A percentile compares a stretch with the other conserved stretches of the same genome.
These are phyloP conservation scores for Lasioglossum malachurum DNA, from an alignment of 2,888 invertebrate species.

Conservation along the genomic window DNA sequence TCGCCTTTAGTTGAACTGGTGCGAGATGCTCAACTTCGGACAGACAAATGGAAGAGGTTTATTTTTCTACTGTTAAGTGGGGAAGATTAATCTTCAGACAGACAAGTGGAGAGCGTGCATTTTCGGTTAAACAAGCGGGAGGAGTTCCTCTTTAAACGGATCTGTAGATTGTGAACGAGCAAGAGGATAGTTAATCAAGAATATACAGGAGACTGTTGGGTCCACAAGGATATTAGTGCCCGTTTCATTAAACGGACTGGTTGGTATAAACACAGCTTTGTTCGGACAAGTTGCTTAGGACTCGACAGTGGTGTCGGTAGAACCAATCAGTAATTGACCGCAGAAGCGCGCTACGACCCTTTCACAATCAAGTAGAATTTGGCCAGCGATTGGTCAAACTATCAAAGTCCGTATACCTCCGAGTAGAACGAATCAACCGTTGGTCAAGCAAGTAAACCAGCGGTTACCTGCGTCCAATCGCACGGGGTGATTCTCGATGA, in stretches of 20 bases:
- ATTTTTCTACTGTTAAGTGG: not conserved
- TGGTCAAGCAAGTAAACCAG: not conserved
- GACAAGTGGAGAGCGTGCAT: not conserved
- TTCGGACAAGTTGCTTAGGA: not conserved
- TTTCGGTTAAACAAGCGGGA: not conserved
- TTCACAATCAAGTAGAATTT: constrained; percentile 12
- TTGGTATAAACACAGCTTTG: not conserved
- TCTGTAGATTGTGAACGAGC: not conserved
- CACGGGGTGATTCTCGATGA: not conserved
- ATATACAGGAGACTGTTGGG: not conserved
- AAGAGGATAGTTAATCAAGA: not conserved
- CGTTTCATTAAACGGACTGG: not conserved
- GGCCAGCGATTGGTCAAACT: not conserved
- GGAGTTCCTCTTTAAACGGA: not conserved
- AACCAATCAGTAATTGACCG: not conserved
- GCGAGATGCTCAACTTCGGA: not conserved
- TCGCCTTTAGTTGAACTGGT: not conserved
- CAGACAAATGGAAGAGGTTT: not conserved
- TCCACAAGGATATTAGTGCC: not conserved
- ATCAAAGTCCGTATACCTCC: not conserved
- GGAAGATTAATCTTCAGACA: not conserved
- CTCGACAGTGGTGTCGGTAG: not conserved
- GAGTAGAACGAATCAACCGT: not conserved
- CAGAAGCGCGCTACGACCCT: not conserved
- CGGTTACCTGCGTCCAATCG: not conserved